Evolutionary conservation across 2,888 invertebrate species (phyloP).

Genomic region (Xestoiulus laeticollis): DNA sequence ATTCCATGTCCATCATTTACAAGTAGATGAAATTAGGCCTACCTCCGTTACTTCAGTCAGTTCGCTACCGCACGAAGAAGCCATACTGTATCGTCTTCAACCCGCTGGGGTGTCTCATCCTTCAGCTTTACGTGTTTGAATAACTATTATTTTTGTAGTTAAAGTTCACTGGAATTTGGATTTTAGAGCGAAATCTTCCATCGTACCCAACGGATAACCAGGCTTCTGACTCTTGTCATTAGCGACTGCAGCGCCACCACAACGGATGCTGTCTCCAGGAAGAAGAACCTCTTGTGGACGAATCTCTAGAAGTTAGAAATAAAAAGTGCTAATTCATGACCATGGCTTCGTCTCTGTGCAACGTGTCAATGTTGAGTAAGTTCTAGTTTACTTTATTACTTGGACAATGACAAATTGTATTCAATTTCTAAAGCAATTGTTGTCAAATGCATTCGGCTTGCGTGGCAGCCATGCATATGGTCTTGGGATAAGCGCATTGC

Average conservation of each 20-base stretch:
- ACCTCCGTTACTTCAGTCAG: slow-evolving; percentile 24
- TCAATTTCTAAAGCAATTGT: no score
- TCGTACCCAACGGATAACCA: not conserved
- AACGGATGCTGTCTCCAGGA: not conserved
- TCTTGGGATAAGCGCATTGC: no score
- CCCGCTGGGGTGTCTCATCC: not conserved
- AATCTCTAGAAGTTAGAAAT: no score
- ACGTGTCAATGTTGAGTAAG: not conserved
- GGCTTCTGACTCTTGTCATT: not conserved
- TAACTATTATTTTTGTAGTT: not conserved
- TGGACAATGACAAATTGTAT: not conserved
- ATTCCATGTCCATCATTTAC: not conserved
- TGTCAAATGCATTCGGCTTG: no score
- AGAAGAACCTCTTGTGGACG: not conserved
- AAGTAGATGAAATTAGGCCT: not conserved
- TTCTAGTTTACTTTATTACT: not conserved
- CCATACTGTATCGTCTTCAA: not conserved
- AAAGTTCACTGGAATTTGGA: not conserved
- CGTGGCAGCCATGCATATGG: no score
- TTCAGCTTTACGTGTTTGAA: not conserved
- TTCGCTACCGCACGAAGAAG: slow-evolving; percentile 18
- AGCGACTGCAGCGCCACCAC: not conserved
- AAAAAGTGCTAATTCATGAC: not conserved
- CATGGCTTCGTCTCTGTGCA: not conserved
- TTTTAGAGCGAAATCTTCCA: not conserved